A percentile compares a stretch with the other conserved stretches of the same genome.
Conservation (phyloP, 2,888 invertebrate genomes). For the Plebejus anna region DNA sequence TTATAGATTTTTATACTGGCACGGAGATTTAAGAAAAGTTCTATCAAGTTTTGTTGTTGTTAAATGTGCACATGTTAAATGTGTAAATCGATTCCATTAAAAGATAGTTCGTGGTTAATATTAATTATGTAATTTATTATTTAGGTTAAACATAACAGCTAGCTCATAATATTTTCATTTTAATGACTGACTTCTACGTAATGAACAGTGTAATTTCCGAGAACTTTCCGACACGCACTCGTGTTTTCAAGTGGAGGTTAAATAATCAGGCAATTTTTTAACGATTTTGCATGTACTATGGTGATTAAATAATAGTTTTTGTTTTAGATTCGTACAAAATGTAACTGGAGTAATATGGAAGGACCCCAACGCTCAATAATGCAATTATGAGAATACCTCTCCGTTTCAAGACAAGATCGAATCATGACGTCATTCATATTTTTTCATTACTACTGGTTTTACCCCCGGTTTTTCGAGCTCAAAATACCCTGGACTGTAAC, state of each 20-base stretch:
- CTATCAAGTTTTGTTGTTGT: not conserved
- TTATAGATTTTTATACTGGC: not conserved
- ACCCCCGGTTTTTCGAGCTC: constrained; percentile 70
- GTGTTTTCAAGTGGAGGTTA: constrained; percentile 41
- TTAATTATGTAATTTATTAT: not conserved
- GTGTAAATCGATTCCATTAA: not conserved
- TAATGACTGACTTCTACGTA: constrained; percentile 47
- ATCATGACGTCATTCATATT: constrained; percentile 63
- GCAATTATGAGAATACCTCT: constrained; percentile 74
- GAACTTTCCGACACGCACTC: constrained; percentile 47
- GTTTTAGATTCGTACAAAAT: constrained; percentile 57
- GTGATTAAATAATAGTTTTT: constrained; percentile 39
- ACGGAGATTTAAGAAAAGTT: not conserved
- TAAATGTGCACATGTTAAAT: not conserved
- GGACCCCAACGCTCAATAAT: constrained; percentile 58
- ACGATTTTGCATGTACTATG: not conserved
- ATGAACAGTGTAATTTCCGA: constrained; percentile 54
- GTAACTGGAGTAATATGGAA: constrained; percentile 36
- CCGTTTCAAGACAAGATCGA: constrained; percentile 61
- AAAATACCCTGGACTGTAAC: constrained; percentile 82
- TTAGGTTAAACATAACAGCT: not conserved
- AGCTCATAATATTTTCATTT: not conserved
- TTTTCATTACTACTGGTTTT: constrained; percentile 67
- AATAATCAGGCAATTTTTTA: constrained; percentile 2
- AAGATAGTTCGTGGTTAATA: not conserved